Evolutionary conservation across 1,140 invertebrate genomes (phyloP), one percentile per base, ranked within the genome.

Genomic region (Tribolium madens): DNA sequence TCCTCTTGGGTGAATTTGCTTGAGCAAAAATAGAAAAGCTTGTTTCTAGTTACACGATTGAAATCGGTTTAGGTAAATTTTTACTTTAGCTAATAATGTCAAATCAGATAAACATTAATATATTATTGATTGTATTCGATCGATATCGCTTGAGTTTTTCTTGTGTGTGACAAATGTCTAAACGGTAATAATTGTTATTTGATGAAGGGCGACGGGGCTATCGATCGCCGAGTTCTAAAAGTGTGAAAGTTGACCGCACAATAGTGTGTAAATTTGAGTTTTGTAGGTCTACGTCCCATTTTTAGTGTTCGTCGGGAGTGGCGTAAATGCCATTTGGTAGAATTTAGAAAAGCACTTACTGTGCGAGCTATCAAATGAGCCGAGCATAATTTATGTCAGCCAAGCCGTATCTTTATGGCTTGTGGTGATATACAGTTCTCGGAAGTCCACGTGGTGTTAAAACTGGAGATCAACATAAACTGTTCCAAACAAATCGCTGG

Each of bases 371-470:
- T 78, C 79, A 80, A 80, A 78, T 78, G 74, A 80, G 78, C 47
- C 78, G 57, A 52, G 78, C 48, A 76, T 80, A 77, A 80, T 80
- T 80, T 80, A 80, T 80, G 78, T 80, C 73, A 69, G 75, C 48
- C 75, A 75, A 76, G 70, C 77, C 75, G 78, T 79, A 80, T 80
- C 79, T 80, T 79, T 79, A 80, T 75, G 75, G 75, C 50, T 68
- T 36, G 68, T 57, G 73, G 57, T 79, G 77, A 77, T 77, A 77
- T 77, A 79, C 76, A 75, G 68, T 80, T 80, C 77, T 77, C 64
- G 79, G 77, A 80, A 80, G 77, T 77, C 79, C 75, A 79, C 75
- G 73, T 79, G 75, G 77, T 79, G 78, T 80, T 79, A 78, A 80
- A 75, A 80, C 77, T 77, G 69, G 72, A 79, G 77, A 80, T 79